These are phyloP conservation scores for Scalopus aquaticus DNA, from an alignment of 2,113 vertebrate genomes.

Conservation along the genomic window DNA sequence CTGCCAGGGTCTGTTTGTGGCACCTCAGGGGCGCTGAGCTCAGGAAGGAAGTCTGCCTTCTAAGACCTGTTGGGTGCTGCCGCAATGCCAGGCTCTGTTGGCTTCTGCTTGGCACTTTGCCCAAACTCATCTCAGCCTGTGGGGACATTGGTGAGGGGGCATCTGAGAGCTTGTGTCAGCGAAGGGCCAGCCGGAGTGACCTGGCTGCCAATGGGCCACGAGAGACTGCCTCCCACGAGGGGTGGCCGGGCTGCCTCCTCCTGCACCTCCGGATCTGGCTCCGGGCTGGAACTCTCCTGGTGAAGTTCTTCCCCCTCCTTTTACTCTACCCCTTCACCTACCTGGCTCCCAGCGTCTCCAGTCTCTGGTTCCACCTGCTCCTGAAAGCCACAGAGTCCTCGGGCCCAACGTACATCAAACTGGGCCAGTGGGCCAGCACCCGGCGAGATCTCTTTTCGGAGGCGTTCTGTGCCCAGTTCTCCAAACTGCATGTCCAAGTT, in stretches of 20 bases:
- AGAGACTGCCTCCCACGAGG: background rate
- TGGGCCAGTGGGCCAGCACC: conserved; percentile 98
- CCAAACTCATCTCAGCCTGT: conserved; percentile 83
- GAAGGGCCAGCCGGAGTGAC: background rate
- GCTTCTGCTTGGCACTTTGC: conserved; percentile 77
- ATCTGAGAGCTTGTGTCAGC: conserved; percentile 64
- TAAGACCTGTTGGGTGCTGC: background rate
- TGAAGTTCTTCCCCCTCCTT: conserved; percentile 92
- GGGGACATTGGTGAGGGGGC: conserved; percentile 76
- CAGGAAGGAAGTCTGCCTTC: background rate
- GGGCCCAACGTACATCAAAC: conserved; percentile 94
- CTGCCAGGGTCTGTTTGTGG: conserved; percentile 24
- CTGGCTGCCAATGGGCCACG: background rate
- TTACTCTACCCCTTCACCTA: conserved; percentile 90
- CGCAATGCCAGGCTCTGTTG: conserved; percentile 40
- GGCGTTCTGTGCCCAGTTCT: conserved; percentile 92
- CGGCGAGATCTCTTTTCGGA: conserved; percentile 93
- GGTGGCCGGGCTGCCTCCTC: conserved; percentile 14
- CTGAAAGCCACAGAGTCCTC: conserved; percentile 92
- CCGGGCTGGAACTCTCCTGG: conserved; percentile 88
- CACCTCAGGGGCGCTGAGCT: background rate
- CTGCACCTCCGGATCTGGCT: conserved; percentile 83
- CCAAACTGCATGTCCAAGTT: conserved; percentile 91
- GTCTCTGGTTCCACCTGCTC: conserved; percentile 89
- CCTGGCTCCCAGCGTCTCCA: conserved; percentile 81